Evolutionary conservation across 2,888 invertebrate species (phyloP).

Genomic region (Heliconius hortense): DNA sequence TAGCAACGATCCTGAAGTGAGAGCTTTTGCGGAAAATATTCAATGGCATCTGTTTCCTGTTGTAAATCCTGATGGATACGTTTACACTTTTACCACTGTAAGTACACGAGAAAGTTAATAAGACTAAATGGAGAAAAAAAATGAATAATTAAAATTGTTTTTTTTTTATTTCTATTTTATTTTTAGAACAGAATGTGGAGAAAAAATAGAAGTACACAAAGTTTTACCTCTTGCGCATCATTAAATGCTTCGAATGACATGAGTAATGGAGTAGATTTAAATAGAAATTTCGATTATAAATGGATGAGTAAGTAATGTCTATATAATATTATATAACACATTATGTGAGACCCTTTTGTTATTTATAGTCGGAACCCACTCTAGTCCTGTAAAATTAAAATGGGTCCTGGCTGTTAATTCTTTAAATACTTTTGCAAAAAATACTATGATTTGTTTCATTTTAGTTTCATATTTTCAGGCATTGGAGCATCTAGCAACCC

Average conservation of each 20-base stretch:
- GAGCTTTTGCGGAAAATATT: constrained; percentile 83
- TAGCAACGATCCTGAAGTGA: constrained; percentile 78
- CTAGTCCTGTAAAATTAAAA: neutral
- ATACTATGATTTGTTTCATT: neutral
- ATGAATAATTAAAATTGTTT: neutral
- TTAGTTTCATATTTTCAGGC: constrained; percentile 53
- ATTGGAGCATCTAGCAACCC: constrained; percentile 66
- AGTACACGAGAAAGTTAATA: constrained; percentile 44
- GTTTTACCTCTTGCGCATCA: constrained; percentile 50
- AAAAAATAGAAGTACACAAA: constrained; percentile 78
- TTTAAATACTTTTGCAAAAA: neutral
- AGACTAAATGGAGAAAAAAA: neutral
- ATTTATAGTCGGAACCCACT: neutral
- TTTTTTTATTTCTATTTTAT: constrained; percentile 43
- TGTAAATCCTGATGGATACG: constrained; percentile 88
- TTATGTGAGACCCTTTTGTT: neutral
- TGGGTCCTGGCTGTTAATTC: neutral
- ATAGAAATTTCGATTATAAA: constrained; percentile 66
- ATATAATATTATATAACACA: neutral
- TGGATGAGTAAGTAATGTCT: constrained; percentile 63
- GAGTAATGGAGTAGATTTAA: constrained; percentile 70
- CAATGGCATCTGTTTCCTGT: constrained; percentile 90
- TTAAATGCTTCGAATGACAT: constrained; percentile 55
- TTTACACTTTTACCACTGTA: constrained; percentile 54
- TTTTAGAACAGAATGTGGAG: constrained; percentile 88